Conservation (phyloP, 1,140 invertebrate species). For the Himalopsyche phryganea region DNA sequence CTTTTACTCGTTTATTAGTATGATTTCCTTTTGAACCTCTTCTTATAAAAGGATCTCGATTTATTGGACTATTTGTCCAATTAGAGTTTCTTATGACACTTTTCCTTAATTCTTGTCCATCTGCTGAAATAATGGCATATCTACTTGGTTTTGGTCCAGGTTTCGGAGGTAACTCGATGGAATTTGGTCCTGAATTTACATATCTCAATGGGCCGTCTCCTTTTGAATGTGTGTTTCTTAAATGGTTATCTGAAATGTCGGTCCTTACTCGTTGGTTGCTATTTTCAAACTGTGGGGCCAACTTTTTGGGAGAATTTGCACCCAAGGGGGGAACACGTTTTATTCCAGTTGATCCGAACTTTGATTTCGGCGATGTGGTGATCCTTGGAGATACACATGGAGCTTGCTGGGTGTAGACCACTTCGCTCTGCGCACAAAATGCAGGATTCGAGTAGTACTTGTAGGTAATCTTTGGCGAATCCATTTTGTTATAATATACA, state of each 20-base stretch:
- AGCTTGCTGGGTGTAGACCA: slow-evolving; percentile 47
- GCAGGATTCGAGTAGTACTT: slow-evolving; percentile 71
- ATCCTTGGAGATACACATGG: slow-evolving; percentile 40
- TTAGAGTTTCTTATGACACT: not conserved
- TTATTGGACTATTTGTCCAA: not conserved
- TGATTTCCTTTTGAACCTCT: not conserved
- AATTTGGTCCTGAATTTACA: slow-evolving; percentile 10
- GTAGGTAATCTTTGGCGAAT: slow-evolving; percentile 52
- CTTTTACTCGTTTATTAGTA: slow-evolving; percentile 13
- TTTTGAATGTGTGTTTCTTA: slow-evolving; percentile 36
- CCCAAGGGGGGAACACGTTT: slow-evolving; percentile 43
- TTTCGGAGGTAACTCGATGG: slow-evolving; percentile 20
- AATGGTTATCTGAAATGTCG: slow-evolving; percentile 51
- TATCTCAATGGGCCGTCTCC: slow-evolving; percentile 18
- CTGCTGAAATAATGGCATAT: not conserved
- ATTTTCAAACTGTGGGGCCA: slow-evolving; percentile 27
- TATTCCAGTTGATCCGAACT: not conserved
- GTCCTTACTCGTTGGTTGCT: slow-evolving; percentile 45
- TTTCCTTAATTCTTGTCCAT: not conserved
- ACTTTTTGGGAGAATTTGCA: slow-evolving; percentile 43
- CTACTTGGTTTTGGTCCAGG: slow-evolving; percentile 23
- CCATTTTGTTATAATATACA: slow-evolving; percentile 45
- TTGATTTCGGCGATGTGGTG: slow-evolving; percentile 38
- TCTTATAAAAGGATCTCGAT: not conserved
- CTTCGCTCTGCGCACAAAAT: slow-evolving; percentile 73